These are phyloP conservation scores for Brachymystax lenok DNA, from an alignment of 2,797 vertebrate species.

Conservation along the genomic window DNA sequence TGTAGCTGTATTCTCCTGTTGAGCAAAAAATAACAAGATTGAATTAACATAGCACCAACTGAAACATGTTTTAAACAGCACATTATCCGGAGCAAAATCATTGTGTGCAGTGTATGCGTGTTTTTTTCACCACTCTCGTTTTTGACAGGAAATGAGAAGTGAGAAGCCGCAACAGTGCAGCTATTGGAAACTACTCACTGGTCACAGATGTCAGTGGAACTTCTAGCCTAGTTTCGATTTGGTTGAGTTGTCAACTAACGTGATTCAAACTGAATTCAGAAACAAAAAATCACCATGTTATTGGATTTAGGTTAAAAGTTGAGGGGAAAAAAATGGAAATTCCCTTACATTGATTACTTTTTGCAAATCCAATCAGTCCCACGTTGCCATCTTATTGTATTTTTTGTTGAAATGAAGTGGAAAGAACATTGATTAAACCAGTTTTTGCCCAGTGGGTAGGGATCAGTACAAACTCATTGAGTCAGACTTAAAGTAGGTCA, in stretches of 20 bases:
- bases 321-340: rapidly evolving
- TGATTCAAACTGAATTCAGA: no score
- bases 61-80: not conserved
- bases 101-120: not conserved
- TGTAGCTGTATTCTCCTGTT: not conserved
- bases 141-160: not conserved
- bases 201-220: no score
- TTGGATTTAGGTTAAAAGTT: no score
- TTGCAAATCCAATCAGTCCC: no score
- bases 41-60: not conserved
- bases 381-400: no score
- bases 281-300: no score
- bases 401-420: no score
- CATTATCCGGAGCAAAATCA: not conserved
- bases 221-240: no score
- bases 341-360: no score
- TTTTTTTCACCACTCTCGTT: not conserved
- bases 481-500: not conserved
- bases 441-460: not conserved
- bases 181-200: not conserved
- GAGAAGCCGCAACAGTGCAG: not conserved
- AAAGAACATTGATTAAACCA: no score
- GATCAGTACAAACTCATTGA: not conserved
- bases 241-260: no score
- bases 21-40: not conserved